Percentiles rank a stretch among this genome's conserved stretches.
Evolutionary conservation across 2,797 vertebrate genomes (phyloP).

Genomic region (Orestias chungarensis): DNA sequence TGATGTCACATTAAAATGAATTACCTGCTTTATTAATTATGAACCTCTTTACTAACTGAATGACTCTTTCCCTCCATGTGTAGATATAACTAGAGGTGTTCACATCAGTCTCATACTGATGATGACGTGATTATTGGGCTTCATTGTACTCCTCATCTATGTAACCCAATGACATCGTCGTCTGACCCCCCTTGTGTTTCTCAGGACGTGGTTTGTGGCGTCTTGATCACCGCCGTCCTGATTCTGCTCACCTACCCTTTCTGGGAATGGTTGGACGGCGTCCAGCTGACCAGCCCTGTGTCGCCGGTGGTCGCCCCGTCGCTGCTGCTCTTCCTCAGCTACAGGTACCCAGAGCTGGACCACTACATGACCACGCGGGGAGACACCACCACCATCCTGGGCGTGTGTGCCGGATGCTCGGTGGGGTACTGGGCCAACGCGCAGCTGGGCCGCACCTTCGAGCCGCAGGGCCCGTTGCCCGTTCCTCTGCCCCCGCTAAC

Average conservation of each 20-base stretch:
- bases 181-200: constrained; percentile 18
- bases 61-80: too few species aligned
- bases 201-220: constrained; percentile 92
- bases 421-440: constrained; percentile 89
- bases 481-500: constrained; percentile 73
- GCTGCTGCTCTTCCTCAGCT: constrained; percentile 85
- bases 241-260: constrained; percentile 81
- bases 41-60: too few species aligned
- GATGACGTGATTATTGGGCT: too few species aligned
- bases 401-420: constrained; percentile 81
- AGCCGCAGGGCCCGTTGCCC: constrained; percentile 47
- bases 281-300: constrained; percentile 83
- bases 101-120: neutral
- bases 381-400: constrained; percentile 91
- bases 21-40: too few species aligned
- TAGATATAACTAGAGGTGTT: too few species aligned
- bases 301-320: constrained; percentile 81
- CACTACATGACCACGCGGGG: constrained; percentile 91
- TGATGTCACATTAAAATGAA: too few species aligned
- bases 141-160: too few species aligned
- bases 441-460: constrained; percentile 74
- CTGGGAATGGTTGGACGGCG: constrained; percentile 85
- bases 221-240: constrained; percentile 80
- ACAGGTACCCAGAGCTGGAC: constrained; percentile 89
- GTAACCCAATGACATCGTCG: neutral